Percentiles rank a stretch among this genome's conserved stretches.
Evolutionary conservation across 2,888 invertebrate species (phyloP).

Genomic region (Apamea epomidion): DNA sequence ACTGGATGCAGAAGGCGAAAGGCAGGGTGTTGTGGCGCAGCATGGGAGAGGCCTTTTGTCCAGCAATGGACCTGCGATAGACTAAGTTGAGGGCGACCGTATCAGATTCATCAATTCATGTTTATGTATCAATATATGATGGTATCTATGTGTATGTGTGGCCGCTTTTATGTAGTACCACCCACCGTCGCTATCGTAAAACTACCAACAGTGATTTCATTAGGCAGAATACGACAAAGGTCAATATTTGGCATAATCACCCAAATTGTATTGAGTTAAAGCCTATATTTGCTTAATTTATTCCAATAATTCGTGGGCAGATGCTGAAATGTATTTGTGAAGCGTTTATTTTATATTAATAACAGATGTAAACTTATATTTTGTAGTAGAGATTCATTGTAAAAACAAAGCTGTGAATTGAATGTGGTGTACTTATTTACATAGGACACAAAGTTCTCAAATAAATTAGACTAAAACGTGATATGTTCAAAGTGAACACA

Average conservation of each 20-base stretch:
- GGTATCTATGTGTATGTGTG: too few species aligned
- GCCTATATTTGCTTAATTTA: constrained; percentile 4
- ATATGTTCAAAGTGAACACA: not conserved
- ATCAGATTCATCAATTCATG: not conserved
- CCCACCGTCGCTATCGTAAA: not conserved
- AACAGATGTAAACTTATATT: not conserved
- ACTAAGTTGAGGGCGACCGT: not conserved
- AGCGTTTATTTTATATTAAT: not conserved
- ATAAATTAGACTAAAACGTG: not conserved
- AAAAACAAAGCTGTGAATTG: not conserved
- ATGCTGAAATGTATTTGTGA: not conserved
- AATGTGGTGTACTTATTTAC: not conserved
- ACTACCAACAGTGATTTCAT: not conserved
- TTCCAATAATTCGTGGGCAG: not conserved
- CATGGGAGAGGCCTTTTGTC: too few species aligned
- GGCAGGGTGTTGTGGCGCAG: too few species aligned
- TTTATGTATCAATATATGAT: too few species aligned
- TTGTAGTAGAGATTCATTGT: not conserved
- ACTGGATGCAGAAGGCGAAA: too few species aligned
- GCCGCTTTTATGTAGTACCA: not conserved
- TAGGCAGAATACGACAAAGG: not conserved
- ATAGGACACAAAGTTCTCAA: not conserved
- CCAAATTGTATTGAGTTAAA: constrained; percentile 4
- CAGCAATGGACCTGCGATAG: too few species aligned
- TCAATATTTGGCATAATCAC: not conserved